Percentiles rank a stretch among this genome's conserved stretches.
Evolutionary conservation across 2,888 invertebrate genomes (phyloP).

Genomic region (Standfussiana lucernea): DNA sequence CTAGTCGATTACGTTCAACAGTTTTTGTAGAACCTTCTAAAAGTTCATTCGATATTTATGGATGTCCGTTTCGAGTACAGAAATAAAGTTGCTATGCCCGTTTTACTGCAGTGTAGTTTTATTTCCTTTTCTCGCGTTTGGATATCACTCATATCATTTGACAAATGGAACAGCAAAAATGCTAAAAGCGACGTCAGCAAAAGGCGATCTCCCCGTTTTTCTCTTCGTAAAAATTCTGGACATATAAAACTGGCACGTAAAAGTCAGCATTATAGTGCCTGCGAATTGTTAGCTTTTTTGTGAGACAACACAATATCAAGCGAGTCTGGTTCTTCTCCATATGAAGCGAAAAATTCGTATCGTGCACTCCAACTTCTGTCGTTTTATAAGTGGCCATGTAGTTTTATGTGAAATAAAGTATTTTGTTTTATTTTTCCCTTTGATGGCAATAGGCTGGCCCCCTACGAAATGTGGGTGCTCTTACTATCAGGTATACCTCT

Average conservation of each 20-base stretch:
- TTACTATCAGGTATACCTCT: no score
- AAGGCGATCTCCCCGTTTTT: background rate
- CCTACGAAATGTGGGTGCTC: no score
- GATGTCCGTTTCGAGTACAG: background rate
- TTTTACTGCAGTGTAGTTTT: conserved; percentile 8
- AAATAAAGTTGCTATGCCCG: background rate
- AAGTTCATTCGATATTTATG: background rate
- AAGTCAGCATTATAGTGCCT: background rate
- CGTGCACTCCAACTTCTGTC: background rate
- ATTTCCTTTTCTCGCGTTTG: conserved; percentile 11
- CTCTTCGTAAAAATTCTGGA: background rate
- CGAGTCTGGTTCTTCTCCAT: background rate
- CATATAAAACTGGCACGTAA: background rate
- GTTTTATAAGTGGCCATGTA: background rate
- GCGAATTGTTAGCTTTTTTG: background rate
- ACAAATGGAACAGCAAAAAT: conserved; percentile 22
- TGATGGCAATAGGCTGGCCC: no score
- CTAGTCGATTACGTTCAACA: background rate
- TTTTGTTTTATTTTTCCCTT: background rate
- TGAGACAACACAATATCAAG: background rate
- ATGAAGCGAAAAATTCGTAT: background rate
- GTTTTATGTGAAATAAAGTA: background rate
- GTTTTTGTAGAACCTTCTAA: background rate
- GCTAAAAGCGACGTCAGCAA: conserved; percentile 11
- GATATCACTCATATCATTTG: conserved; percentile 12